These are phyloP conservation scores for Melospiza melodia DNA, from an alignment of 2,113 vertebrate genomes.

Conservation along the genomic window DNA sequence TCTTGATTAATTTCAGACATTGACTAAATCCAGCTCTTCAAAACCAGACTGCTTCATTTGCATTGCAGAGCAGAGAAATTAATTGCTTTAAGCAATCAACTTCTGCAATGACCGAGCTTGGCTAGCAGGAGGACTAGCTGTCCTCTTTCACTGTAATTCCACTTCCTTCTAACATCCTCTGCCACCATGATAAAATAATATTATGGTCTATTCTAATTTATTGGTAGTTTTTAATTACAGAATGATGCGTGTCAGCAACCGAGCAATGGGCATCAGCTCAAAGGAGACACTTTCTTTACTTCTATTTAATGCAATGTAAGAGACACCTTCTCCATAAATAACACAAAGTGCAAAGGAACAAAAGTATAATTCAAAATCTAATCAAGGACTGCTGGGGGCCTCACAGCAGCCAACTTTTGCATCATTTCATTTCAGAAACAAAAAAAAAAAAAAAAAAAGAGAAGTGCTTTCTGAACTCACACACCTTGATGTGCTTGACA, in stretches of 20 bases:
- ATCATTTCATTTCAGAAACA: neutral
- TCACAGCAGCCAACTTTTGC: neutral
- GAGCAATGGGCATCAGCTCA: conserved; percentile 24
- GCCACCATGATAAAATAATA: conserved; percentile 42
- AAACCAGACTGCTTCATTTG: conserved; percentile 45
- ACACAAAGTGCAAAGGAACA: conserved; percentile 29
- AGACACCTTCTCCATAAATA: conserved; percentile 28
- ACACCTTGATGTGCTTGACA: conserved; percentile 94
- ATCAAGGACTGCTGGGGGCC: conserved; percentile 3
- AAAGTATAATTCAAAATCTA: conserved; percentile 46
- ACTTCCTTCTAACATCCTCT: neutral
- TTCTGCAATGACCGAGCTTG: conserved; percentile 20
- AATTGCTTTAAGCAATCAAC: conserved; percentile 48
- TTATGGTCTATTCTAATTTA: conserved; percentile 23
- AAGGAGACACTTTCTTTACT: neutral
- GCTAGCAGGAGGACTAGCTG: conserved; percentile 42
- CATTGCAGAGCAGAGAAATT: conserved; percentile 50
- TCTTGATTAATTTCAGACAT: conserved; percentile 45
- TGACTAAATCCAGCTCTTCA: conserved; percentile 50
- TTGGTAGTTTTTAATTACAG: conserved; percentile 50
- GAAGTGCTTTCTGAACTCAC: neutral
- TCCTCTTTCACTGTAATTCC: conserved; percentile 26
- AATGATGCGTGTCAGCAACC: conserved; percentile 36
- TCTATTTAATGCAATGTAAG: conserved; percentile 1
- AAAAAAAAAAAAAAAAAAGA: neutral